Evolutionary conservation across 1,140 invertebrate species (phyloP).

Genomic region (Acyrthosiphon pisum): DNA sequence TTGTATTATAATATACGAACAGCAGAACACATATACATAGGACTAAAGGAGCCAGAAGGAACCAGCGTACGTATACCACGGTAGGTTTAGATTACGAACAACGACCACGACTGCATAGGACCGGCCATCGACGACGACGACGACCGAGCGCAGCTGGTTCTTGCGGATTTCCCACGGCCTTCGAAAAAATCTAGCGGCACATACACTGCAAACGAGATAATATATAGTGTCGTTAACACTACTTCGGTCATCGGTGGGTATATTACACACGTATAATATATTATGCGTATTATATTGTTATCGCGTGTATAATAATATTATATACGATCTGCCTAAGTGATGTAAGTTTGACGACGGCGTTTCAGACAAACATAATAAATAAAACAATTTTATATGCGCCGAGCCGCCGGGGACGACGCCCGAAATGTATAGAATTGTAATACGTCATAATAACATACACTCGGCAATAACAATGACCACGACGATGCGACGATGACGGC

Average conservation of each 20-base stretch:
- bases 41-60: too few species aligned
- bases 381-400: background rate
- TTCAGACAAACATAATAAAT: background rate
- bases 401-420: background rate
- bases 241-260: background rate
- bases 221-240: slow-evolving; percentile 41
- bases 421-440: background rate
- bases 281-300: background rate
- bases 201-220: background rate
- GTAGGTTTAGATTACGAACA: background rate
- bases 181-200: background rate
- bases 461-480: background rate
- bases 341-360: background rate
- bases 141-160: background rate
- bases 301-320: background rate
- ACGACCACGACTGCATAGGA: background rate
- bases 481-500: background rate
- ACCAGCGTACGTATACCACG: background rate
- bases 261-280: background rate
- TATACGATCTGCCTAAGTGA: background rate
- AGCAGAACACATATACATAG: background rate
- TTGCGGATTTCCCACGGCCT: slow-evolving; percentile 45
- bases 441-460: background rate
- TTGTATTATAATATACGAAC: background rate
- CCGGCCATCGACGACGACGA: too few species aligned